Base-by-base conservation (phyloP, 2,113 vertebrate genomes). In the Cebus imitator region DNA sequence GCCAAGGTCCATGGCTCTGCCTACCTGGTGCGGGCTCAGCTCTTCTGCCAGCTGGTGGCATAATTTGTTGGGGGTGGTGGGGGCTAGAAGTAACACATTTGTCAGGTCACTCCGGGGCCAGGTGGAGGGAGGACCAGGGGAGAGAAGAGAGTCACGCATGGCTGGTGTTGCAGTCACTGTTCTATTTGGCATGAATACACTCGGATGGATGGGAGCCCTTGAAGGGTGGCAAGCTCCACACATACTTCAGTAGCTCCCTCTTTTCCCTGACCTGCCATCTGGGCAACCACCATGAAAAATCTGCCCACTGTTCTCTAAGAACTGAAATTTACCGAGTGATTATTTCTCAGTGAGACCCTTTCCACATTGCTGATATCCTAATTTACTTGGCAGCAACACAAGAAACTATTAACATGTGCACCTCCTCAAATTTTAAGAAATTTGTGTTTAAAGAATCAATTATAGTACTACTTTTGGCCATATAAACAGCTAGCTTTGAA, bases 31-130 rank as follows among this genome's bases (percentile, higher is more conserved):
- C 87, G 80, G 70, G 43, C 40, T 55, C 64, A 30, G 91, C 21
- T 75, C 30, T 35, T 48, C 58, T n/a, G 43, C 95, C 97, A 94
- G 96, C 64, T 90, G 97, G 95, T 92, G 76, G 80, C 55, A 55
- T 58, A 13, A 73, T 91, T 40, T 61, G 57, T 43, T 61, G 85
- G 45, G 27, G 12, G 27, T 14, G 12, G 61, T 64, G 10, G 90
- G 87, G 73, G 12, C n/a, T 66, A 6, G 82, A 81, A 79, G 88
- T 21, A 23, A 70, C 66, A 52, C 94, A 4, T 83, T 88, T 95
- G 95, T 91, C 82, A 66, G 85, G 73, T 45, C 72, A 11, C 72
- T 50, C 64, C 82, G 40, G 12, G 76, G 75, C 90, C 95, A 96
- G 93, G 95, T 85, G 96, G 97, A 85, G 87, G 87, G 84, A 87